Conservation (phyloP, 2,113 vertebrate species). For the Nicator chloris region DNA sequence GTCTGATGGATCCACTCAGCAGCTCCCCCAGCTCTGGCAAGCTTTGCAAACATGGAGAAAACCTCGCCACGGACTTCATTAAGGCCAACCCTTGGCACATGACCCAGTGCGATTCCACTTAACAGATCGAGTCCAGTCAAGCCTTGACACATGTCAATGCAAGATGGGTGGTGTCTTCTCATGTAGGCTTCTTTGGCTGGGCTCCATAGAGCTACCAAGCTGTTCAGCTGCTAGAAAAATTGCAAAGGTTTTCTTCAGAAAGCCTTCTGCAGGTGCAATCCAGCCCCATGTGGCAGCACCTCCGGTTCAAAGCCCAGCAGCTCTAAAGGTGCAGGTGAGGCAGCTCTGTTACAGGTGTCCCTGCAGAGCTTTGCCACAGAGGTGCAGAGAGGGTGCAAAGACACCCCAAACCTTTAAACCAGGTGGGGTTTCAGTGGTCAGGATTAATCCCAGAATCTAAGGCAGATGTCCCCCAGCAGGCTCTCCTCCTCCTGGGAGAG, state of each 20-base stretch:
- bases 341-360: accelerated
- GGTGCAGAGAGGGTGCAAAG: not conserved
- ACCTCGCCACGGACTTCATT: not conserved
- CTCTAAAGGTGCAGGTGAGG: not conserved
- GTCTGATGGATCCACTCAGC: not conserved
- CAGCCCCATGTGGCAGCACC: accelerated
- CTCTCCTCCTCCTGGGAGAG: not conserved
- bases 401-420: not conserved
- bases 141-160: not conserved
- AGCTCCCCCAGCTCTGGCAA: not conserved
- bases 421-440: not conserved
- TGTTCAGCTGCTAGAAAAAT: not conserved
- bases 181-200: not conserved
- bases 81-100: not conserved
- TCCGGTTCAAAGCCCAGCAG: not conserved
- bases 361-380: not conserved
- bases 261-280: not conserved
- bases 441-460: not conserved
- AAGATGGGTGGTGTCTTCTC: not conserved
- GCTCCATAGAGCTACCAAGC: not conserved
- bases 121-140: not conserved
- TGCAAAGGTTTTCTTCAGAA: not conserved
- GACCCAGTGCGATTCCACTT: accelerated
- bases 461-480: not conserved
- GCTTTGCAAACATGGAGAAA: not conserved